These are phyloP conservation scores for Gobius niger DNA, from an alignment of 2,113 vertebrate genomes.

Conservation along the genomic window DNA sequence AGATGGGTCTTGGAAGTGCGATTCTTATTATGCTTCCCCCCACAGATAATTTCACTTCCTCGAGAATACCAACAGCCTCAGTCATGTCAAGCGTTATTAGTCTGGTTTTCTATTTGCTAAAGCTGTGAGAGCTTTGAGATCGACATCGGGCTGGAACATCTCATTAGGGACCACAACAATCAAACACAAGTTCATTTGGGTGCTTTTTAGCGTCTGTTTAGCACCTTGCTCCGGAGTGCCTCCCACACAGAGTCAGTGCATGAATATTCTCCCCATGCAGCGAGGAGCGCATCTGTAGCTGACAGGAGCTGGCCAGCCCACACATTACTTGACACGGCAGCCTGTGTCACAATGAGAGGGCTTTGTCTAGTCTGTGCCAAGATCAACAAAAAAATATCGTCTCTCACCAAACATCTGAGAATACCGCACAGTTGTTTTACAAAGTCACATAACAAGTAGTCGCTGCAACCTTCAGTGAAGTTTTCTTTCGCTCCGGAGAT, in stretches of 20 bases:
- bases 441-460: slow-evolving; percentile 1
- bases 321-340: slow-evolving; percentile 56
- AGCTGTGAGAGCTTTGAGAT: not conserved
- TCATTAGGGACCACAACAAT: slow-evolving; percentile 32
- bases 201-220: slow-evolving; percentile 46
- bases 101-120: slow-evolving; percentile 1
- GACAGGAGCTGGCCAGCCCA: slow-evolving; percentile 59
- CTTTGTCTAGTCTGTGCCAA: slow-evolving; percentile 47
- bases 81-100: not conserved
- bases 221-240: slow-evolving; percentile 35
- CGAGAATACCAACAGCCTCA: not conserved
- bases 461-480: not conserved
- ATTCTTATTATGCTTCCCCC: not conserved
- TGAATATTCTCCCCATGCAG: slow-evolving; percentile 44
- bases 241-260: slow-evolving; percentile 46
- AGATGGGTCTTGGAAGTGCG: slow-evolving; percentile 19
- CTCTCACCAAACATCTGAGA: slow-evolving; percentile 15
- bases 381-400: slow-evolving; percentile 42
- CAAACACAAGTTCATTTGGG: slow-evolving; percentile 31
- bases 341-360: slow-evolving; percentile 59
- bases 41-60: not conserved
- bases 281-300: slow-evolving; percentile 49
- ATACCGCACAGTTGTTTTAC: not conserved
- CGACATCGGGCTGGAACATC: not conserved
- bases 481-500: not conserved